These are phyloP conservation scores for Hylaeus volcanicus DNA, from an alignment of 1,140 invertebrate genomes.

Conservation along the genomic window DNA sequence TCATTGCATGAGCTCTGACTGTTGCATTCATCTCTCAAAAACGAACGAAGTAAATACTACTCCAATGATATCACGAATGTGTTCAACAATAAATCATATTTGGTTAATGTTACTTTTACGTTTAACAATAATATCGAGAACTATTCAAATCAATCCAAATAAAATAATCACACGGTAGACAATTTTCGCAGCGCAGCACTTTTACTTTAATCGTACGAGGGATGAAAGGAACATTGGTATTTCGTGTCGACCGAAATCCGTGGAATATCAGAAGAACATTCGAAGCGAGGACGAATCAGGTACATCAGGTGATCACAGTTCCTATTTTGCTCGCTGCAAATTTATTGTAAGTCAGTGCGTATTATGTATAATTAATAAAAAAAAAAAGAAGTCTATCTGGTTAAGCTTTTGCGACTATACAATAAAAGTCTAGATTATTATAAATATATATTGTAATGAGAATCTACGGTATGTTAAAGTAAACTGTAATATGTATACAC, in stretches of 20 bases:
- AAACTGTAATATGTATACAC: constrained; percentile 46
- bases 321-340: constrained; percentile 69
- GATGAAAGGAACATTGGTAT: not conserved
- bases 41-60: too few relatives aligned
- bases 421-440: constrained; percentile 49
- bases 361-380: constrained; percentile 40
- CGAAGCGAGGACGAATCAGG: constrained; percentile 49
- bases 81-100: too few relatives aligned
- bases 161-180: too few relatives aligned
- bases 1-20: too few relatives aligned
- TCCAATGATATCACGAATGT: too few relatives aligned
- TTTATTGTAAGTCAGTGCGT: constrained; percentile 57
- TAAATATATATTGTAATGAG: constrained; percentile 43
- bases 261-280: not conserved
- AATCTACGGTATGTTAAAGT: constrained; percentile 52
- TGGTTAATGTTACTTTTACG: too few relatives aligned
- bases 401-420: constrained; percentile 53
- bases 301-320: constrained; percentile 75
- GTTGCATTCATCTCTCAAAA: too few relatives aligned
- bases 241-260: not conserved
- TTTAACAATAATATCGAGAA: too few relatives aligned
- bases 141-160: too few relatives aligned
- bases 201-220: too few relatives aligned
- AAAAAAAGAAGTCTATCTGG: constrained; percentile 46
- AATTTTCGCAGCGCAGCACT: too few relatives aligned